Conservation (phyloP, 2,113 vertebrate genomes). For the Epinephelus moara region DNA sequence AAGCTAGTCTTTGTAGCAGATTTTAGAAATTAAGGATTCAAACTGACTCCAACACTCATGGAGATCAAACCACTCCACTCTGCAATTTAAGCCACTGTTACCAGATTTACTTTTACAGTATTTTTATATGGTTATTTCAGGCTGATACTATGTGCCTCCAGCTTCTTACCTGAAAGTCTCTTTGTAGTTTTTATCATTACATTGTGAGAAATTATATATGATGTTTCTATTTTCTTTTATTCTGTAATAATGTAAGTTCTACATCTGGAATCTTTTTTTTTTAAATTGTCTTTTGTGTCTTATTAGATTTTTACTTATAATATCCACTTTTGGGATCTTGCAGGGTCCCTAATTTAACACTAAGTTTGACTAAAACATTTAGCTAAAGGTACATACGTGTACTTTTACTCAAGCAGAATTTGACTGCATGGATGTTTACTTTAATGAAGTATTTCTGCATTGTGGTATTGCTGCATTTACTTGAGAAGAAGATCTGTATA, state of each 20-base stretch:
- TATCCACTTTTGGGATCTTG: no score
- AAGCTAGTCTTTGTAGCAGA: neutral
- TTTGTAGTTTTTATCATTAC: neutral
- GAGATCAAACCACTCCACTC: neutral
- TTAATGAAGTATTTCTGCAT: no score
- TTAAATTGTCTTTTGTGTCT: no score
- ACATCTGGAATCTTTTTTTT: no score
- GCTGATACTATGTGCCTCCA: neutral
- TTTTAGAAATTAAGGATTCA: neutral
- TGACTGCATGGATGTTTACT: no score
- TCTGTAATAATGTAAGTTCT: neutral
- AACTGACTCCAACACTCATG: neutral
- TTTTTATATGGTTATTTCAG: neutral
- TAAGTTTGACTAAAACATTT: no score
- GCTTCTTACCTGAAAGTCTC: neutral
- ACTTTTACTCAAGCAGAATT: no score
- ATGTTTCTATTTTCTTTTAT: neutral
- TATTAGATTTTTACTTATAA: no score
- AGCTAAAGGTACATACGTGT: no score
- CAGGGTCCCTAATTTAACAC: no score
- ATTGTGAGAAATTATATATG: neutral
- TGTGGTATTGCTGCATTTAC: no score
- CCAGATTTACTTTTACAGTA: neutral
- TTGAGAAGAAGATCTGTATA: no score
- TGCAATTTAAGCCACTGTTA: neutral